phyloP scores from a whole-genome alignment of 2,888 invertebrate species.

The Pherbina coryleti region DNA sequence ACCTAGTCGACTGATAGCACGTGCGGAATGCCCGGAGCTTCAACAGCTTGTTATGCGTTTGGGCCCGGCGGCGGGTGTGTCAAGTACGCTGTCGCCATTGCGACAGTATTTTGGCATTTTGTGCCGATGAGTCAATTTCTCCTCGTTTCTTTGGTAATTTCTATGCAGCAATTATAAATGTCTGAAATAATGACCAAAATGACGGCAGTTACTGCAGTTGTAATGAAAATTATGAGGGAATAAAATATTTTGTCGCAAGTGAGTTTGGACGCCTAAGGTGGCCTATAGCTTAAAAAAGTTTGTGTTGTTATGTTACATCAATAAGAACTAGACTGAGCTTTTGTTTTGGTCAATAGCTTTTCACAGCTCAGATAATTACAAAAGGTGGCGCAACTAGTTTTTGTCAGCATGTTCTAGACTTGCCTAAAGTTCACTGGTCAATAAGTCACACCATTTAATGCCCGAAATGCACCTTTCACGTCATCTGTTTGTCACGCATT shows the following conservation, averaged over 20 bases:
- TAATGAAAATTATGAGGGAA: too few species aligned
- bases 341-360: background rate
- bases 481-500: too few species aligned
- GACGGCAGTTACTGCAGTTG: too few species aligned
- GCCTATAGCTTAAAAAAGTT: too few species aligned
- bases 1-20: constrained; percentile 38
- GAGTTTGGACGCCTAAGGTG: background rate
- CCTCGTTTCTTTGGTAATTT: background rate
- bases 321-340: background rate
- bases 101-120: background rate
- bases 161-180: background rate
- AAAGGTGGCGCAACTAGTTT: background rate
- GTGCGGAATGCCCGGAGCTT: constrained; percentile 2
- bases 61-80: background rate
- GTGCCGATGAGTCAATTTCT: constrained; percentile 8
- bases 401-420: background rate
- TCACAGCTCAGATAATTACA: background rate
- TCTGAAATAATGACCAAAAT: too few species aligned
- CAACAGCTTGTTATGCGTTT: background rate
- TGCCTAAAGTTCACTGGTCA: too few species aligned
- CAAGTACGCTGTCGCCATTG: constrained; percentile 6
- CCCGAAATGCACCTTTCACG: too few species aligned
- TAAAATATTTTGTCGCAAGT: background rate
- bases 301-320: too few species aligned
- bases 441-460: too few species aligned